Evolutionary conservation across 2,888 invertebrate genomes (phyloP).

Genomic region (Drosophila pseudotalamancana): DNA sequence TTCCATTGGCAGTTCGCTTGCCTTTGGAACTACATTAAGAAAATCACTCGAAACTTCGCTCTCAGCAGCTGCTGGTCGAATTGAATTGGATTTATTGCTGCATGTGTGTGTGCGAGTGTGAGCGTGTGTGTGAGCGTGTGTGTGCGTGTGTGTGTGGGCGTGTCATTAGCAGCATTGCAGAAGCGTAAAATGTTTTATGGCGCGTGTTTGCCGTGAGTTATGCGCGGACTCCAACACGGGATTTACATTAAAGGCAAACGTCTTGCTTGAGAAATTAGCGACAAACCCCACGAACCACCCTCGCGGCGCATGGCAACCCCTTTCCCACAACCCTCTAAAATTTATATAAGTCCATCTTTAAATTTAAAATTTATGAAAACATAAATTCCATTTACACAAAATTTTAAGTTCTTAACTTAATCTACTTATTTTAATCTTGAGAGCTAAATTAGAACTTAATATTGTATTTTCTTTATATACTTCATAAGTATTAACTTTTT

Average conservation of each 20-base stretch:
- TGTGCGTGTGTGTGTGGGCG: conserved; percentile 10
- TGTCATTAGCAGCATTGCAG: conserved; percentile 47
- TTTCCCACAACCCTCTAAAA: too few species aligned
- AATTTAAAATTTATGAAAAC: too few species aligned
- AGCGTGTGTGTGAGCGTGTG: conserved; percentile 9
- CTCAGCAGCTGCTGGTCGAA: conserved; percentile 76
- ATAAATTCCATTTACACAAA: too few species aligned
- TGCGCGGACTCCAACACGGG: conserved; percentile 53
- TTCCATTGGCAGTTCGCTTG: conserved; percentile 27
- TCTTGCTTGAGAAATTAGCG: conserved; percentile 46
- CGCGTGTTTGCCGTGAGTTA: conserved; percentile 60
- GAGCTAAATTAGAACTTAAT: too few species aligned
- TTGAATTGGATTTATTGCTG: conserved; percentile 69
- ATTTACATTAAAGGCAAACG: conserved; percentile 68
- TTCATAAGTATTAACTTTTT: too few species aligned
- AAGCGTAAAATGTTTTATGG: conserved; percentile 64
- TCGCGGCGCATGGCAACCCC: neutral
- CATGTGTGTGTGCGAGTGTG: neutral
- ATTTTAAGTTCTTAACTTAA: neutral
- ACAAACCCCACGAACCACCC: too few species aligned
- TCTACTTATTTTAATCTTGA: too few species aligned
- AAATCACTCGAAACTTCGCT: conserved; percentile 63
- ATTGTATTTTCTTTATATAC: too few species aligned
- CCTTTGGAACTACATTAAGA: conserved; percentile 61
- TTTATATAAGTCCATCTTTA: too few species aligned